A percentile compares a stretch with the other conserved stretches of the same genome.
These are phyloP conservation scores for Pithys albifrons DNA, from an alignment of 2,113 vertebrate genomes.

Conservation along the genomic window DNA sequence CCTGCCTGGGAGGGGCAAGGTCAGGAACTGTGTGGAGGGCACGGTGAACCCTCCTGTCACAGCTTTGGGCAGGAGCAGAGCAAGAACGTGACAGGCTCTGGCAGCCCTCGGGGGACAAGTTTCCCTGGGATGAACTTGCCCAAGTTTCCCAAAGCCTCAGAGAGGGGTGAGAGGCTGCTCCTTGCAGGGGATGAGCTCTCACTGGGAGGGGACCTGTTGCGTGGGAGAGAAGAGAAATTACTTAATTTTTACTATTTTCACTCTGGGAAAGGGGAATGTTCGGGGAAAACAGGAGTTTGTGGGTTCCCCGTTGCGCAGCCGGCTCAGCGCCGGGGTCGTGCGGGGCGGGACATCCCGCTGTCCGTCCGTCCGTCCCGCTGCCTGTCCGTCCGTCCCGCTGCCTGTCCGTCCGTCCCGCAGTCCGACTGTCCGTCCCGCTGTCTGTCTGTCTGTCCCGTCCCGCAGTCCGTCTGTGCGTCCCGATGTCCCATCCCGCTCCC, in stretches of 20 bases:
- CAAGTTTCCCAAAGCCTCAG: neutral
- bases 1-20: neutral
- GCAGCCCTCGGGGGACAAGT: fast-evolving
- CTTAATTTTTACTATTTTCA: neutral
- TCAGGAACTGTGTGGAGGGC: neutral
- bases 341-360: fast-evolving
- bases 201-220: fast-evolving
- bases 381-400: too few species aligned
- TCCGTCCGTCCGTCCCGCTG: too few species aligned
- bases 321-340: fast-evolving
- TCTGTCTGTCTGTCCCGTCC: too few species aligned
- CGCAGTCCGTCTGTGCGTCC: too few species aligned
- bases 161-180: fast-evolving
- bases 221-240: neutral
- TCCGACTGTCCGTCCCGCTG: too few species aligned
- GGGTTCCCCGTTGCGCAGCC: neutral
- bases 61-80: neutral
- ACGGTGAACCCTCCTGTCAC: fast-evolving
- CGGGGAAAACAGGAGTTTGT: fast-evolving
- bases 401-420: too few species aligned
- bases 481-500: too few species aligned
- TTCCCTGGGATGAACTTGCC: neutral
- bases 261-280: neutral
- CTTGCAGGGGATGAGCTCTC: fast-evolving
- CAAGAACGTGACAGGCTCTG: fast-evolving